Evolutionary conservation across 2,888 invertebrate species (phyloP), one percentile per base, ranked within the genome.

Genomic region (Platycnemis pennipes): DNA sequence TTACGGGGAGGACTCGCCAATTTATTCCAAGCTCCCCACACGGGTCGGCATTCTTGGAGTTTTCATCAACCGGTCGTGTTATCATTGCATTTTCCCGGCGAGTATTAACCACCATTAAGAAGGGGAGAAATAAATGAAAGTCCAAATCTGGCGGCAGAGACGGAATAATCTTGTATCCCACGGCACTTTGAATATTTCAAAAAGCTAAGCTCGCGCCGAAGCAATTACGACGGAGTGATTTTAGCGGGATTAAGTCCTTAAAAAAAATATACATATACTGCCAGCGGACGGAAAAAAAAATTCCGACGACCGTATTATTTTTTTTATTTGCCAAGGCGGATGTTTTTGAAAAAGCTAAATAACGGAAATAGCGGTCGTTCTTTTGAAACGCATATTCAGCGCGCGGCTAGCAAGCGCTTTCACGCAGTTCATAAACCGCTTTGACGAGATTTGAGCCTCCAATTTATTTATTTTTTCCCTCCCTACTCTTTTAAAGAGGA

Each of bases 161-260:
- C 46, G 37, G 49, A 89, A 89, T 49, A 89, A 49, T 37, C 46
- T 46, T 31, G 53, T 46, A 89, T 89, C 53, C 37, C 87, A 45
- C 87, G 13, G 87, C 87, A 87, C 45, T 87, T 87, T n/a, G 87
- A 87, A 87, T 87, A 87, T 87, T 87, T 87, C n/a, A 87, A 44
- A 46, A 87, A 44, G 11, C 77, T 77, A 77, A 22, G 86, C 44
- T 87, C 45, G 87, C 87, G 45, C 87, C 45, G 46, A 87, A 87
- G 87, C 87, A 87, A 87, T 87, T 87, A 87, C 87, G 87, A 45
- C 45, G 87, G 87, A 87, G 87, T 87, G 87, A 87, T 87, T 87
- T 87, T 87, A 87, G 87, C 45, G 46, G 87, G 87, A 87, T 87
- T 87, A 87, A 45, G 87, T 87, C 45, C 87, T 87, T 87, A 87